Percentiles rank a stretch among this genome's conserved stretches.
Evolutionary conservation across 2,113 vertebrate species (phyloP).

Genomic region (Callopanchax toddi): DNA sequence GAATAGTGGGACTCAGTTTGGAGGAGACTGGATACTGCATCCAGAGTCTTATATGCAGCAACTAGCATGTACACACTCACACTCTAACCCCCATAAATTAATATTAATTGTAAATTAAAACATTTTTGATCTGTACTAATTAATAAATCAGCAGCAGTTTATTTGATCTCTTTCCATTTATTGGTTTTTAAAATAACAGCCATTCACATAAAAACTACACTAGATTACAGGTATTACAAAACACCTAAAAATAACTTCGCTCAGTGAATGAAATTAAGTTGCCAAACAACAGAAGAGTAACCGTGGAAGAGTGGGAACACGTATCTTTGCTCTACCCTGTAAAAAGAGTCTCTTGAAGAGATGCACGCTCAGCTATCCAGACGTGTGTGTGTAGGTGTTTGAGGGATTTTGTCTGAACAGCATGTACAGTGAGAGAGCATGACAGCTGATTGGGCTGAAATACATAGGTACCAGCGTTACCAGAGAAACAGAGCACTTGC

Average conservation of each 20-base stretch:
- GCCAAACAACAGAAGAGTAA: conserved; percentile 40
- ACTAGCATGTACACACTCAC: conserved; percentile 1
- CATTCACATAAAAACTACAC: conserved; percentile 76
- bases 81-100: neutral
- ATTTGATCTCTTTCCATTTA: conserved; percentile 63
- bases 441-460: conserved; percentile 51
- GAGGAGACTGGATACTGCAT: conserved; percentile 21
- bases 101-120: too few species aligned
- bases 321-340: conserved; percentile 64
- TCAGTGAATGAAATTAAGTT: conserved; percentile 42
- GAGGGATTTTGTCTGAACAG: conserved; percentile 43
- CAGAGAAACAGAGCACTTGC: conserved; percentile 44
- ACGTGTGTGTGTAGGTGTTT: conserved; percentile 29
- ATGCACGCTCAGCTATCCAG: conserved; percentile 35
- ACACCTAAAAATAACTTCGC: conserved; percentile 51
- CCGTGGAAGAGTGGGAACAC: conserved; percentile 44
- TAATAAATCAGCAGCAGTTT: conserved; percentile 22
- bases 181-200: conserved; percentile 77
- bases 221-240: conserved; percentile 70
- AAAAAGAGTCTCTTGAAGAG: conserved; percentile 37
- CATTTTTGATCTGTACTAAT: conserved; percentile 3
- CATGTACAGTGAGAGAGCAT: conserved; percentile 45
- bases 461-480: conserved; percentile 33
- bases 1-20: conserved; percentile 25
- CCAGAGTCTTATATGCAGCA: conserved; percentile 8